Evolutionary conservation across 2,888 invertebrate genomes (phyloP).

Genomic region (Noctua janthe): DNA sequence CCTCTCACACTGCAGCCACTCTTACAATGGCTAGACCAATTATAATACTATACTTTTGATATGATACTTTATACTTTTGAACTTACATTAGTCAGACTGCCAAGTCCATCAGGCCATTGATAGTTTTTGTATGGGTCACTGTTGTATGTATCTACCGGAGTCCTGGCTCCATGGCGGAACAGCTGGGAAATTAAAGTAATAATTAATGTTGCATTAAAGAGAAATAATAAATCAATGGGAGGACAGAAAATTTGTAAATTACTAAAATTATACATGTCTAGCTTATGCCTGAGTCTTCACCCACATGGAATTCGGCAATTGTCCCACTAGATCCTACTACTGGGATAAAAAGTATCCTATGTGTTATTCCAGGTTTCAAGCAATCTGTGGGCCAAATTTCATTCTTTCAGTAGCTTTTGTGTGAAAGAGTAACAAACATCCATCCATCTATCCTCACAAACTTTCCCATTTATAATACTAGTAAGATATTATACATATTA

Average conservation of each 20-base stretch:
- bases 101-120: constrained; percentile 95
- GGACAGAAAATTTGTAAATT: not conserved
- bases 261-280: not conserved
- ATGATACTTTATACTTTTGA: not conserved
- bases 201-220: not conserved
- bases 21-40: not conserved
- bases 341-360: too few relatives aligned
- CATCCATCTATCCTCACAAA: not conserved
- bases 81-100: constrained; percentile 94
- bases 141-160: constrained; percentile 94
- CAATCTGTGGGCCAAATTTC: too few relatives aligned
- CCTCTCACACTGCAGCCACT: not conserved
- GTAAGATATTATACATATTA: not conserved
- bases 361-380: too few relatives aligned
- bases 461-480: not conserved
- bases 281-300: not conserved
- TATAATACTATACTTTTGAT: not conserved
- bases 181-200: constrained; percentile 87
- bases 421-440: not conserved
- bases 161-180: constrained; percentile 95
- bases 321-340: too few relatives aligned
- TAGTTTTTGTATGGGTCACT: constrained; percentile 94
- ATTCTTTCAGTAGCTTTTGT: too few relatives aligned
- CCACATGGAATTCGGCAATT: too few relatives aligned
- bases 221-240: not conserved